Base-by-base conservation (phyloP, 2,113 vertebrate species). In the Aptenodytes forsteri region DNA sequence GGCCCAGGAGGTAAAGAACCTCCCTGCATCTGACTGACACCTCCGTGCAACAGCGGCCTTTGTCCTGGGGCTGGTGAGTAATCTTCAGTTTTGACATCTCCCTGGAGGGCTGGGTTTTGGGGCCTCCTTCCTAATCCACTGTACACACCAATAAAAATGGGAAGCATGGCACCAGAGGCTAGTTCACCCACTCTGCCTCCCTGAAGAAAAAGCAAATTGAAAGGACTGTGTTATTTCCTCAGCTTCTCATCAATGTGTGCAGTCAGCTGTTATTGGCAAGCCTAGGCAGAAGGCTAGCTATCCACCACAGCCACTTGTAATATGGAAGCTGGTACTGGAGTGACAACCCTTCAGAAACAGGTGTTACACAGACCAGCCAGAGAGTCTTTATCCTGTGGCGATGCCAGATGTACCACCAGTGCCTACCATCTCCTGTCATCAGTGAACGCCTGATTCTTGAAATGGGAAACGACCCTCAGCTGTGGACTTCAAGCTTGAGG, bases 61-160 rank as follows among this genome's bases (percentile, higher is more conserved):
- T 96, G 91, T 55, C 44, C 89, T n/a, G 83, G 22, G 5, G 40
- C 78, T 8, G 96, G 87, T 34, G 70, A 80, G 54, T 97, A 97
- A 84, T 97, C 96, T 94, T 97, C 96, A 58, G 96, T 88, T 34
- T 95, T 97, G 47, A 97, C 95, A 71, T 97, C 93, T 65, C 96
- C 91, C 1, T 90, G 89, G 54, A 91, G 62, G 56, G 69, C 52
- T 72, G 89, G 32, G 22, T 90, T 97, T 65, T 69, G 76, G 9
- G 67, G 32, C 21, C 91, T 40, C 27, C 65, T 79, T 75, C 73
- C 84, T 44, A 97, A 71, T 72, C 61, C 75, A 25, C 89, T 65
- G 18, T 92, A 92, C 66, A 84, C 26, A 32, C 66, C 75, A 71
- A 86, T 86, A 65, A 92, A 95, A 95, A 97, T 73, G 16, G 94